Percentiles rank a stretch among this genome's conserved stretches.
Evolutionary conservation across 2,797 vertebrate species (phyloP).

Genomic region (Sebastes steindachneri): DNA sequence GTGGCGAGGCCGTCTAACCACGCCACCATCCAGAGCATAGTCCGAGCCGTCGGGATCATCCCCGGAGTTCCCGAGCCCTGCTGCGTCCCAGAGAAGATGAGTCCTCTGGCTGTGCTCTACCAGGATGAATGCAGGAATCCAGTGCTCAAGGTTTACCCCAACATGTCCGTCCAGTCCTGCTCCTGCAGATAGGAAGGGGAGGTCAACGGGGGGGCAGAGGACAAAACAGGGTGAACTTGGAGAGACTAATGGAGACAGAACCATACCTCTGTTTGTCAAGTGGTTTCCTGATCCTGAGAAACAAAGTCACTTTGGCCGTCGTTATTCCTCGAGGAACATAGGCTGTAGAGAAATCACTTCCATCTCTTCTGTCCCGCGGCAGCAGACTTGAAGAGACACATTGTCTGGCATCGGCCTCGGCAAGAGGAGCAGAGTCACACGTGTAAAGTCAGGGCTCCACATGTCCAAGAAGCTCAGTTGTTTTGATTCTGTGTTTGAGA

Average conservation of each 20-base stretch:
- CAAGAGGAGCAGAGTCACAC: slow-evolving; percentile 53
- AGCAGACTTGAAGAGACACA: slow-evolving; percentile 83
- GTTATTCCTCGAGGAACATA: slow-evolving; percentile 54
- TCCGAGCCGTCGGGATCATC: slow-evolving; percentile 93
- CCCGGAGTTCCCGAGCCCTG: slow-evolving; percentile 95
- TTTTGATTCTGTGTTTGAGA: slow-evolving; percentile 58
- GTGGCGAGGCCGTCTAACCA: slow-evolving; percentile 92
- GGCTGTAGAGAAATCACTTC: slow-evolving; percentile 66
- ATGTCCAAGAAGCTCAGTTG: slow-evolving; percentile 46
- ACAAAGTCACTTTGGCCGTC: slow-evolving; percentile 45
- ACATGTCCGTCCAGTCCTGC: slow-evolving; percentile 95
- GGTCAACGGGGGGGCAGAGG: background rate
- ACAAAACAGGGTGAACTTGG: slow-evolving; percentile 7
- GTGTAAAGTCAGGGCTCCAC: slow-evolving; percentile 47
- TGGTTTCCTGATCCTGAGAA: slow-evolving; percentile 48
- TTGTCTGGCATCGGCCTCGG: slow-evolving; percentile 72
- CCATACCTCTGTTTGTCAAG: slow-evolving; percentile 53
- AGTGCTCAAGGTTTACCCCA: slow-evolving; percentile 94
- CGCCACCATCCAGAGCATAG: slow-evolving; percentile 97
- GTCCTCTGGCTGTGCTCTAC: slow-evolving; percentile 91
- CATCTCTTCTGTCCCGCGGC: slow-evolving; percentile 66
- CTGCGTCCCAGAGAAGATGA: slow-evolving; percentile 95
- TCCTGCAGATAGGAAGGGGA: slow-evolving; percentile 87
- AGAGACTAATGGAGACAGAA: slow-evolving; percentile 48
- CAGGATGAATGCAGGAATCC: slow-evolving; percentile 90